phyloP scores from a whole-genome alignment of 2,797 vertebrate genomes.

The Arnoldichthys spilopterus region DNA sequence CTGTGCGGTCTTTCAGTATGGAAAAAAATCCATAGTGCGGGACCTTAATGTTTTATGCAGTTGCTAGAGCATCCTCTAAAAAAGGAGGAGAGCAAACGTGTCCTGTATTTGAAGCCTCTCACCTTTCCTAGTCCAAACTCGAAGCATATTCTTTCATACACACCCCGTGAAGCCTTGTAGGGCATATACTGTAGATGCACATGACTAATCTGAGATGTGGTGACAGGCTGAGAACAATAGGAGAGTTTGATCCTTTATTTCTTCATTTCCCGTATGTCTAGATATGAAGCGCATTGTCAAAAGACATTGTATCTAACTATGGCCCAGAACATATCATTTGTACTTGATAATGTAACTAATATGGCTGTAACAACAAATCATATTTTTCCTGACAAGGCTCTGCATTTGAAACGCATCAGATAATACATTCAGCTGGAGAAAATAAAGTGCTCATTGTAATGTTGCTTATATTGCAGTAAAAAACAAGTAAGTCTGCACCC shows the following conservation, averaged over 20 bases:
- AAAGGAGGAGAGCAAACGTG: neutral
- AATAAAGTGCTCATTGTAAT: too few relatives aligned
- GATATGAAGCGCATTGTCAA: neutral
- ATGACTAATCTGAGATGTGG: neutral
- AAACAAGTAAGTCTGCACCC: too few relatives aligned
- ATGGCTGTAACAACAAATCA: neutral
- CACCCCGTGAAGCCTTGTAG: too few relatives aligned
- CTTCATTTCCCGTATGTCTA: neutral
- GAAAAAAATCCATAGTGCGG: constrained; percentile 10
- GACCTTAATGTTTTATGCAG: neutral
- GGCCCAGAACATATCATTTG: neutral
- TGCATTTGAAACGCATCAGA: too few relatives aligned
- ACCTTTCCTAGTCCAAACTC: neutral
- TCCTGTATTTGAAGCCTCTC: neutral
- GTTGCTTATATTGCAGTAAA: too few relatives aligned
- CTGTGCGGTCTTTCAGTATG: neutral
- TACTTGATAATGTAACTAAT: neutral
- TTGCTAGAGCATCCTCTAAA: constrained; percentile 2
- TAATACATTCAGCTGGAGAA: too few relatives aligned
- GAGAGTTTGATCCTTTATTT: neutral
- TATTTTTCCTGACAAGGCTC: too few relatives aligned
- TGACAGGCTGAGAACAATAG: neutral
- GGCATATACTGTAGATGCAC: neutral
- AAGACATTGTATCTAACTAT: neutral
- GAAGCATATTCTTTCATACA: neutral